A percentile compares a stretch with the other conserved stretches of the same genome.
Evolutionary conservation across 2,113 vertebrate genomes (phyloP).

Genomic region (Pedetes capensis): DNA sequence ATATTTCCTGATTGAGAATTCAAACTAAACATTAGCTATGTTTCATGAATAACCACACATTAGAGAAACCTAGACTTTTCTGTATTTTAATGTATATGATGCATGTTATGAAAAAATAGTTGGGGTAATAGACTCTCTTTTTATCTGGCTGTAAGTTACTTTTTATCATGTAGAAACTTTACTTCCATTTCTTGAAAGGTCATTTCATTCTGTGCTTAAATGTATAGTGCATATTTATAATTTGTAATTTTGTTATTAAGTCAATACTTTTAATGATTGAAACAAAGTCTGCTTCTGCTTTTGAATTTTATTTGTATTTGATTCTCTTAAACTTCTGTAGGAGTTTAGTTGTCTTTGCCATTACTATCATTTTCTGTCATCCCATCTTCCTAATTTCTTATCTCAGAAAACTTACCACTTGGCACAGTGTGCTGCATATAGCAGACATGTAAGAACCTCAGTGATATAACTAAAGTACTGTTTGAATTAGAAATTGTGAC

Average conservation of each 20-base stretch:
- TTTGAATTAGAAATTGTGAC: constrained; percentile 9
- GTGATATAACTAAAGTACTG: background rate
- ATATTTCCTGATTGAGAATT: constrained; percentile 14
- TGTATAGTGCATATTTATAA: background rate
- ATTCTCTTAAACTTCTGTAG: background rate
- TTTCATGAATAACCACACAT: background rate
- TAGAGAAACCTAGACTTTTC: constrained; percentile 19
- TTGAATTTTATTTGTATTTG: background rate
- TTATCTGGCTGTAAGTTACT: background rate
- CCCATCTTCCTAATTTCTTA: background rate
- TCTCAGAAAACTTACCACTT: background rate
- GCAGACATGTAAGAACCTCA: background rate
- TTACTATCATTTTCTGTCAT: background rate
- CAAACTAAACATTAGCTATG: constrained; percentile 3
- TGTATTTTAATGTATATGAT: background rate
- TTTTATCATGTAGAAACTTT: constrained; percentile 26
- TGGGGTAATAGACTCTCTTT: background rate
- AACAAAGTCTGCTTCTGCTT: background rate
- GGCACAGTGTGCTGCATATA: background rate
- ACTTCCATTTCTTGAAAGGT: background rate
- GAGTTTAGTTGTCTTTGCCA: background rate
- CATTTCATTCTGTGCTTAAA: background rate
- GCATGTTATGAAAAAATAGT: constrained; percentile 1
- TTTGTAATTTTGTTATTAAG: constrained; percentile 17
- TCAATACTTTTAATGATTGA: background rate